A percentile compares a stretch with the other conserved stretches of the same genome.
These are phyloP conservation scores for Apodemus sylvaticus DNA, from an alignment of 2,113 vertebrate genomes.

Conservation along the genomic window DNA sequence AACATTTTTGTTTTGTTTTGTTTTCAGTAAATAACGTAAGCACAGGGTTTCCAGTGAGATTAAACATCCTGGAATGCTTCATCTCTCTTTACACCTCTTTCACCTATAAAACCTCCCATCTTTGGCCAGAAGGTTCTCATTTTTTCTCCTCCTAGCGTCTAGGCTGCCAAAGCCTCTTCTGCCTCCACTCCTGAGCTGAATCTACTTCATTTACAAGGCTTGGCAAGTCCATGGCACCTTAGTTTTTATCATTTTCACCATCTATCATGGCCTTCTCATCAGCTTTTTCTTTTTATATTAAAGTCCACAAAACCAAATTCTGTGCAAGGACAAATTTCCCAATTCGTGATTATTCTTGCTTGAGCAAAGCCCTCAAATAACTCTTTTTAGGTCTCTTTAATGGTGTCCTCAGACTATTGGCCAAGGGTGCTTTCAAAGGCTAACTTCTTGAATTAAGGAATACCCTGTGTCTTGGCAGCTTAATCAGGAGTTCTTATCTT, in stretches of 20 bases:
- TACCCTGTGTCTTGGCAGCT: not conserved
- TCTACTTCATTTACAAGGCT: not conserved
- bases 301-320: not conserved
- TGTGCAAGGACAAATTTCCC: not conserved
- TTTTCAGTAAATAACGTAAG: too few relatives aligned
- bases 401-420: not conserved
- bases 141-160: not conserved
- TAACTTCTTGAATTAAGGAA: not conserved
- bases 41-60: too few relatives aligned
- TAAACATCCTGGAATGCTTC: too few relatives aligned
- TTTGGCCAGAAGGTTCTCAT: not conserved
- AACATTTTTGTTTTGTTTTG: too few relatives aligned
- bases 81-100: not conserved
- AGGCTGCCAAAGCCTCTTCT: not conserved
- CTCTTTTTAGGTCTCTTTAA: not conserved
- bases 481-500: not conserved
- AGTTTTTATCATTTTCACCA: not conserved
- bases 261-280: not conserved
- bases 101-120: not conserved
- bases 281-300: not conserved
- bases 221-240: not conserved
- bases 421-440: not conserved
- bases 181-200: not conserved
- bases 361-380: not conserved
- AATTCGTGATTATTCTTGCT: not conserved